These are phyloP conservation scores for Stomatorhinus walkeri DNA, from an alignment of 2,797 vertebrate genomes.

Conservation along the genomic window DNA sequence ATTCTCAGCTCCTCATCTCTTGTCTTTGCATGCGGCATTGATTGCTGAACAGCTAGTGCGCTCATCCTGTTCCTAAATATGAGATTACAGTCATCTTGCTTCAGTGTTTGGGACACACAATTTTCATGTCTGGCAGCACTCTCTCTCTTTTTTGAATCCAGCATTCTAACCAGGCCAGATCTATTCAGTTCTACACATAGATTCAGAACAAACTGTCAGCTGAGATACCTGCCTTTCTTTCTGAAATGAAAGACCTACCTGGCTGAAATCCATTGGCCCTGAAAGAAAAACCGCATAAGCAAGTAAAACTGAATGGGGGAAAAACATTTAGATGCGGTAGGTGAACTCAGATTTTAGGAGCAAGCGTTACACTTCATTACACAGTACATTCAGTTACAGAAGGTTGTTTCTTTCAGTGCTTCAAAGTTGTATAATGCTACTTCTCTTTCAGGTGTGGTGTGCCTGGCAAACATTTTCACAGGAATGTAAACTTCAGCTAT, in stretches of 20 bases:
- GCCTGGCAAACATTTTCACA: background rate
- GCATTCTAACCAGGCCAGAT: background rate
- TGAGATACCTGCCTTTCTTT: background rate
- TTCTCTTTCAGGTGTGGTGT: background rate
- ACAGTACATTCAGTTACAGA: background rate
- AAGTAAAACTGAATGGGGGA: background rate
- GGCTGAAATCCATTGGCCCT: background rate
- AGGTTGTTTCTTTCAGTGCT: background rate
- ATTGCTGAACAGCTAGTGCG: background rate
- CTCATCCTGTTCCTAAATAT: background rate
- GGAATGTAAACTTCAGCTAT: background rate
- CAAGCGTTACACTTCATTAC: background rate
- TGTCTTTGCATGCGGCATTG: background rate
- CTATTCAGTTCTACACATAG: background rate
- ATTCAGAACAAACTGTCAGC: background rate
- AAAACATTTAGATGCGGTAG: background rate
- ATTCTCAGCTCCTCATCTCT: background rate
- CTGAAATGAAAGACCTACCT: background rate
- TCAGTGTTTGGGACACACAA: background rate
- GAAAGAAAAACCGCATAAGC: background rate
- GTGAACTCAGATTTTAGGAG: background rate
- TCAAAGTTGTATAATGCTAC: background rate
- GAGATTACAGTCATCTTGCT: background rate
- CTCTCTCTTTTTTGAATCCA: background rate
- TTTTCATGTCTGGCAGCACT: background rate